Evolutionary conservation across 2,888 invertebrate genomes (phyloP), one percentile per base, ranked within the genome.

Genomic region (Caradrina clavipalpis): DNA sequence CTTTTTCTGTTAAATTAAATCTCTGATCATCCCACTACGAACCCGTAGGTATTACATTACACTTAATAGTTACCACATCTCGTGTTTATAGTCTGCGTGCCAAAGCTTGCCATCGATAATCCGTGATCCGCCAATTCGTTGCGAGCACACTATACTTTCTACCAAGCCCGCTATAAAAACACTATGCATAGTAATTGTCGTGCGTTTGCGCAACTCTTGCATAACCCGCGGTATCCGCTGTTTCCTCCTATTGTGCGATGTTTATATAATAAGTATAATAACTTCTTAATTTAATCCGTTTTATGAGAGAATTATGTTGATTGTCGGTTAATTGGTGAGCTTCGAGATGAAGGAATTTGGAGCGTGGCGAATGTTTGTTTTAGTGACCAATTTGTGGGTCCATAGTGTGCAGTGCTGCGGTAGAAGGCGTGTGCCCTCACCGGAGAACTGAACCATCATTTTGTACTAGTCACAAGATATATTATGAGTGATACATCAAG

Each of bases 151-250:
- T 69, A 58, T 58, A 82, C 81, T 82, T 81, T 82, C 83, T 82
- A 76, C 58, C 8, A 61, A 68, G 59, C 42, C 35, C 54, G 67
- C 62, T 65, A 70, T 75, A 82, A 82, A 82, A 81, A 69, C 75
- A 70, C 76, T 60, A 51, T 68, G 73, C 74, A 75, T 69, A 80
- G 82, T 75, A 78, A 83, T 68, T 80, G 80, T 83, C 69, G 68
- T 72, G 49, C 13, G 42, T 56, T 82, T 76, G 68, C 68, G 70
- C 62, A 83, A 83, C 55, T 22, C 55, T 78, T 78, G 72, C 72
- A 58, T 61, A 82, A 54, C 35, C 10, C 26, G 21, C 72, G 19
- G 64, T 69, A 78, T 76, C 74, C 76, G 72, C 63, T 65, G 65
- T 66, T 83, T 78, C 82, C 80, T 81, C 56, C 73, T 69, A 81